Percentiles rank a stretch among this genome's conserved stretches.
phyloP scores from a whole-genome alignment of 2,113 vertebrate species.

The Xiphias gladius region DNA sequence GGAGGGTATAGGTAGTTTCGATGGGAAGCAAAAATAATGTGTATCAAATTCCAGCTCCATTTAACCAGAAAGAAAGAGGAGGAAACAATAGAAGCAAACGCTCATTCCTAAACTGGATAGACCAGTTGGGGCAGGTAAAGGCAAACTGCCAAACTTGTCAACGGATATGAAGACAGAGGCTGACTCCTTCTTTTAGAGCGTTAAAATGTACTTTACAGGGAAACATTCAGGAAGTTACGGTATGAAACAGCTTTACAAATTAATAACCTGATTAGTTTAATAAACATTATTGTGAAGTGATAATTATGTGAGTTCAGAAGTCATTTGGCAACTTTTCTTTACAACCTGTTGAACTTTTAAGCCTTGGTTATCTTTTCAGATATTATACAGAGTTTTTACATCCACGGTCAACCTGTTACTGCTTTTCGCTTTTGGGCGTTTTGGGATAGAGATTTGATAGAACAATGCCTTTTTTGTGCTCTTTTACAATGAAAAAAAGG shows the following conservation, averaged over 20 bases:
- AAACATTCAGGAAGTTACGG: constrained; percentile 38
- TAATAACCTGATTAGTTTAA: not conserved
- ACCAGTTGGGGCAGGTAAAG: constrained; percentile 95
- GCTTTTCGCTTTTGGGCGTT: constrained; percentile 48
- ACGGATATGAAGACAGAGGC: constrained; percentile 75
- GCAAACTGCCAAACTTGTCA: constrained; percentile 88
- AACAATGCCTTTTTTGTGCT: constrained; percentile 44
- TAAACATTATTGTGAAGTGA: not conserved
- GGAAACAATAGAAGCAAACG: constrained; percentile 87
- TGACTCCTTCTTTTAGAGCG: constrained; percentile 55
- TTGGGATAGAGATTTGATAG: constrained; percentile 29
- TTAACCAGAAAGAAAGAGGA: constrained; percentile 82
- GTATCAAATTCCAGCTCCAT: constrained; percentile 89
- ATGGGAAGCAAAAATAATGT: constrained; percentile 78
- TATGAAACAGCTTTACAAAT: constrained; percentile 53
- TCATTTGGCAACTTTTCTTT: constrained; percentile 40
- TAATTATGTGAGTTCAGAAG: constrained; percentile 25
- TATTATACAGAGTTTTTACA: constrained; percentile 1
- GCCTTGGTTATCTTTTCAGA: not conserved
- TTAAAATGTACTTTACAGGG: constrained; percentile 49
- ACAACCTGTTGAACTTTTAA: constrained; percentile 64
- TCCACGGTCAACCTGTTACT: not conserved
- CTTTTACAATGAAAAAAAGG: constrained; percentile 33
- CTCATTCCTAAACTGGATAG: constrained; percentile 94
- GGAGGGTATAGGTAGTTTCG: constrained; percentile 72